Percentiles rank a stretch among this genome's conserved stretches.
Evolutionary conservation across 2,797 vertebrate species (phyloP).

Genomic region (Antrozous pallidus): DNA sequence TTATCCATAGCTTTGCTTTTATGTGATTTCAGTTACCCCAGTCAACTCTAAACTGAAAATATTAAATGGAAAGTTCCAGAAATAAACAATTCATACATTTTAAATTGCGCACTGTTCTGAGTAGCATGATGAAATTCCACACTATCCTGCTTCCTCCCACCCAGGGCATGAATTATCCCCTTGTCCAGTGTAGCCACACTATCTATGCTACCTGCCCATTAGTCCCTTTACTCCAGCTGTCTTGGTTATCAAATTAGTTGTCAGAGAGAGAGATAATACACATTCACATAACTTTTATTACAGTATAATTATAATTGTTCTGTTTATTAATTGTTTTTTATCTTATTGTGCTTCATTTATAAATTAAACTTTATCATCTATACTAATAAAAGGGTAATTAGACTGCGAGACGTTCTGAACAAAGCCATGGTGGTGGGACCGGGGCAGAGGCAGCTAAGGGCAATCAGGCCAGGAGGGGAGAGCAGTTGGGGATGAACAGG

Average conservation of each 20-base stretch:
- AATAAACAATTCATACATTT: background rate
- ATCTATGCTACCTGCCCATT: background rate
- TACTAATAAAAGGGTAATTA: no score
- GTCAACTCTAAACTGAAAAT: background rate
- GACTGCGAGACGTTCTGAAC: no score
- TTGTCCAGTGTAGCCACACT: background rate
- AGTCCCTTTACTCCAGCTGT: background rate
- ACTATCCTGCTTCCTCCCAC: background rate
- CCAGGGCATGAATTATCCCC: no score
- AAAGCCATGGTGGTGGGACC: no score
- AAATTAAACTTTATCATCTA: background rate
- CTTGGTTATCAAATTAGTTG: background rate
- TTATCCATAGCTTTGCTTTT: background rate
- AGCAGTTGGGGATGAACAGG: no score
- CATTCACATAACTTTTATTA: background rate
- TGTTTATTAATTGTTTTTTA: background rate
- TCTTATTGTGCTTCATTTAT: background rate
- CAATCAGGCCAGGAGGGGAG: no score
- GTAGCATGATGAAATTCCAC: background rate
- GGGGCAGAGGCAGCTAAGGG: no score
- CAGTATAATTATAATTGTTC: background rate
- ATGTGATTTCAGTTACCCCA: background rate
- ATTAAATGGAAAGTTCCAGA: background rate
- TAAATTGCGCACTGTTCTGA: background rate
- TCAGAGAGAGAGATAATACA: background rate